A percentile compares a stretch with the other conserved stretches of the same genome.
Conservation (phyloP, 2,113 vertebrate species). For the Tamias sibiricus region DNA sequence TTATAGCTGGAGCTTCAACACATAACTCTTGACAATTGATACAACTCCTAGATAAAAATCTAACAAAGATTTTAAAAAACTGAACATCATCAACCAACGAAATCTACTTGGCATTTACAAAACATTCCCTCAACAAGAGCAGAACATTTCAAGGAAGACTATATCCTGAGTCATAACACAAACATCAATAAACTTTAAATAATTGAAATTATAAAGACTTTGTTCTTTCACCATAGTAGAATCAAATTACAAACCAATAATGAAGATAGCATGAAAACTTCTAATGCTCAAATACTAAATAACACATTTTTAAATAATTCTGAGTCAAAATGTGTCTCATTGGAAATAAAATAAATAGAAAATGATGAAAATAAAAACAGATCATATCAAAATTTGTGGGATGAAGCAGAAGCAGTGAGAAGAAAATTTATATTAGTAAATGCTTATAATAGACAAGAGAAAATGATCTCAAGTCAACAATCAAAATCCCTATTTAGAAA, state of each 20-base stretch:
- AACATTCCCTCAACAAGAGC: neutral
- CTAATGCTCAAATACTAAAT: neutral
- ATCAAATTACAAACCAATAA: neutral
- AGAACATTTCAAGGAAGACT: neutral
- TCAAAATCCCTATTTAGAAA: neutral
- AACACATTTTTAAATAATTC: neutral
- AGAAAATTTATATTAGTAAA: neutral
- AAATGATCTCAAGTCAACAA: neutral
- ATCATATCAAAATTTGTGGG: neutral
- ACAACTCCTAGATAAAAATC: neutral
- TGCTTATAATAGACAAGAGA: neutral
- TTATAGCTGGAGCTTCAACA: neutral
- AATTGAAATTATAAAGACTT: neutral
- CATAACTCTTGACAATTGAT: neutral
- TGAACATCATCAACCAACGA: neutral
- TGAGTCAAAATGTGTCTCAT: neutral
- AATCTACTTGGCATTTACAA: neutral
- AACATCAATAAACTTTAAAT: neutral
- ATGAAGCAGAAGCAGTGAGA: neutral
- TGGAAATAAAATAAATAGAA: neutral
- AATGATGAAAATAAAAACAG: neutral
- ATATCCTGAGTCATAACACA: neutral
- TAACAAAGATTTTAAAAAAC: neutral
- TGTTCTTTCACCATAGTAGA: neutral
- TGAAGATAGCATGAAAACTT: neutral